Evolutionary conservation across 2,888 invertebrate species (phyloP).

Genomic region (Trachelus tabidus): DNA sequence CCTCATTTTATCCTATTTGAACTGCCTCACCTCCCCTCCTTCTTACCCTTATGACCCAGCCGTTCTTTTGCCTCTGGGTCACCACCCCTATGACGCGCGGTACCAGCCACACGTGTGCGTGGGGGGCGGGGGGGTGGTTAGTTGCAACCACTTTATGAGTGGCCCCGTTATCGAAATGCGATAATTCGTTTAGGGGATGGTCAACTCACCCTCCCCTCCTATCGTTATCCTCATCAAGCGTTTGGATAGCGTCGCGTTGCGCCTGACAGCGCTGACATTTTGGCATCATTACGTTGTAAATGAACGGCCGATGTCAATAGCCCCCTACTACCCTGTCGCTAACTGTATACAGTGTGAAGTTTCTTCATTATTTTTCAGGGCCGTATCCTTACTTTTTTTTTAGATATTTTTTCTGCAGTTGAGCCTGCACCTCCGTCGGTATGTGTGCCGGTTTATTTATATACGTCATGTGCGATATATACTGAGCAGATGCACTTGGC

Average conservation of each 20-base stretch:
- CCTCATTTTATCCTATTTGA: neutral
- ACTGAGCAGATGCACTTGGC: neutral
- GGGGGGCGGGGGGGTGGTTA: neutral
- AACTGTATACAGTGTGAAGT: neutral
- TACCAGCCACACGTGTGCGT: neutral
- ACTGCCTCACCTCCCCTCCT: neutral
- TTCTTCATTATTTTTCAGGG: slow-evolving; percentile 4
- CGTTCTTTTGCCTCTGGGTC: neutral
- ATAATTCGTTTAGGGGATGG: slow-evolving; percentile 50
- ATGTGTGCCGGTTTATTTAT: neutral
- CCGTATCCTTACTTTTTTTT: neutral
- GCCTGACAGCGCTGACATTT: slow-evolving; percentile 46
- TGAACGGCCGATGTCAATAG: neutral
- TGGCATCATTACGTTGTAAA: slow-evolving; percentile 41
- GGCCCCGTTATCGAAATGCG: slow-evolving; percentile 52
- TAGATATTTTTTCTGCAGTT: neutral
- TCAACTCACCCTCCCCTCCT: slow-evolving; percentile 22
- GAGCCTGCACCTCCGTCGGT: neutral
- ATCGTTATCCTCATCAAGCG: slow-evolving; percentile 8
- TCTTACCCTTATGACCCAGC: neutral
- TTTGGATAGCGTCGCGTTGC: slow-evolving; percentile 13
- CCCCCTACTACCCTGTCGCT: neutral
- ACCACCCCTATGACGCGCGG: neutral
- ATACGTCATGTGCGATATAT: neutral
- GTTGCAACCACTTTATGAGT: slow-evolving; percentile 32